Conservation (phyloP, 2,797 vertebrate genomes). For the Dipus sagitta region DNA sequence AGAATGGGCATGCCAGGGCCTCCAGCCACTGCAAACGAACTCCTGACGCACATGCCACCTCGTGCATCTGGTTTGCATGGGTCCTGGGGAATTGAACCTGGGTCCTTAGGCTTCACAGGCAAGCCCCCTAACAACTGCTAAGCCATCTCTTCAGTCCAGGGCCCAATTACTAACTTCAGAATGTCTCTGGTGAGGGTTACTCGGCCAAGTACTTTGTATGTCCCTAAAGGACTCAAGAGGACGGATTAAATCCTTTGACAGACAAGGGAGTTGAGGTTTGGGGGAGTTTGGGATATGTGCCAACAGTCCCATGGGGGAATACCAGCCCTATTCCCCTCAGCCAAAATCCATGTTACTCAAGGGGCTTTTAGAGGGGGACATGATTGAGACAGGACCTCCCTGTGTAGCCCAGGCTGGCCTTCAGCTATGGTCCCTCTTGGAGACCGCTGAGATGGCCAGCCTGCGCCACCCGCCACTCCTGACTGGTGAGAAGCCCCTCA, state of each 20-base stretch:
- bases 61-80: too few relatives aligned
- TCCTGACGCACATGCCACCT: too few relatives aligned
- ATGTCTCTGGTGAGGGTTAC: not conserved
- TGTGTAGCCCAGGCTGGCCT: not conserved
- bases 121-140: too few relatives aligned
- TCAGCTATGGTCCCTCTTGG: not conserved
- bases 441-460: not conserved
- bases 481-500: not conserved
- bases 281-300: not conserved
- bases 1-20: too few relatives aligned
- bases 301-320: not conserved
- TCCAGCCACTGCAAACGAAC: too few relatives aligned
- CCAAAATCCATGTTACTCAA: too few relatives aligned
- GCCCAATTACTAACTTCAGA: too few relatives aligned
- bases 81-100: too few relatives aligned
- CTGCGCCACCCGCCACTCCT: not conserved
- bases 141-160: too few relatives aligned
- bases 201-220: not conserved
- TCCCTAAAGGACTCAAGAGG: not conserved
- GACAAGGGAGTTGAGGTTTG: slow-evolving; percentile 31
- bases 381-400: not conserved
- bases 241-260: not conserved
- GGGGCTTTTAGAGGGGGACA: too few relatives aligned
- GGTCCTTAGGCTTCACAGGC: too few relatives aligned
- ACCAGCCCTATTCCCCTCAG: not conserved